Evolutionary conservation across 2,888 invertebrate genomes (phyloP), one percentile per base, ranked within the genome.

Genomic region (Cephus pygmeus): DNA sequence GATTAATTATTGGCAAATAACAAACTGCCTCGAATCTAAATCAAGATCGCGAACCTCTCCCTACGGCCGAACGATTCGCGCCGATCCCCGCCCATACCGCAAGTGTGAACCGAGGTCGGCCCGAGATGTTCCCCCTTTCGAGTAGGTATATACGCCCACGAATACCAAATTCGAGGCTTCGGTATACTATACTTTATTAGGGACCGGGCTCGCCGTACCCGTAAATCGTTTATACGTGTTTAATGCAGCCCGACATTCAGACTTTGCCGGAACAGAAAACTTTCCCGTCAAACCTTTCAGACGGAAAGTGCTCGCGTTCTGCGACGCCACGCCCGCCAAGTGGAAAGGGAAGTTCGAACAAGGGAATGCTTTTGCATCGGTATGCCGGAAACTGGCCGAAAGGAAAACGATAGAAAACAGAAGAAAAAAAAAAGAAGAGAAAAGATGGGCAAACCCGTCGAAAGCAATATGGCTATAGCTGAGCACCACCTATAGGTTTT

Each of bases 361-460:
- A 90, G 91, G 84, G 90, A 91, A 91, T 90, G 91, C 90, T 91
- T 91, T 91, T 89, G 90, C 90, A 90, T 89, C 87, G 87, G 84
- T 82, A 83, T 84, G 82, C 86, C 82, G 82, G 86, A 84, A 87
- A 87, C 88, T 85, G 85, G 86, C 82, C 82, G 84, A 85, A 88
- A 86, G 23, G 56, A 56, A 71, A 71, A 33, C 71, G 71, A 71
- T 33, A 71, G 71, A 71, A 71, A 71, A 71, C 33, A 31, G 71
- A 71, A 34, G 71, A 23, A 23, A 71, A 71, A n/a, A 71, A 71
- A 76, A 56, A 9, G 68, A 69, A 69, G 73, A 80, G 73, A 77
- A 56, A 56, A 56, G 56, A 56, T 56, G 56, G 56, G 56, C 56
- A 56, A 56, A 77, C 80, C 73, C 78, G 75, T 77, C 84, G 81